Base-by-base conservation (phyloP, 2,888 invertebrate genomes). In the Carcina quercana region DNA sequence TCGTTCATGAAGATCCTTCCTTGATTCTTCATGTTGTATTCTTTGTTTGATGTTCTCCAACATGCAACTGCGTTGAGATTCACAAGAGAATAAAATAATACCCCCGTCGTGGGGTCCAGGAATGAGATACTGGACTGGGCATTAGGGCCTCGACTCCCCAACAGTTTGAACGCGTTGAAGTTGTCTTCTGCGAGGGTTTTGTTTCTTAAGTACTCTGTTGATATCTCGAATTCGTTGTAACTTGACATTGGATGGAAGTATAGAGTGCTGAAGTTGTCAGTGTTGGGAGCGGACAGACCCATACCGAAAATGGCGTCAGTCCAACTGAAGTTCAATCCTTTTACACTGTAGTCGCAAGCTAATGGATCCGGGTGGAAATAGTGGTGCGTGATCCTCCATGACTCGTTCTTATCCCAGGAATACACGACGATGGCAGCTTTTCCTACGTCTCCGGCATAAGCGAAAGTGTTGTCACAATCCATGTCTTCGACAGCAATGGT, bases 161-260 rank as follows among this genome's bases (percentile, higher is more conserved):
- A 63, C 1, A 85, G 53, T 53, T 88, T 89, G 50, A 90, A 92
- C 8, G 91, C 87, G 4, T 87, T 74, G 50, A 88, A 91, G 42
- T 86, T 88, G 0, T 66, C 74, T 13, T 78, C 64, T 14, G 86
- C 85, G 3, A 87, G 52, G 0, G 86, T 79, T 45, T 87, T 78
- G 45, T 91, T 88, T 15, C 89, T 84, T 17, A 93, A 65, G 27
- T 89, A 78, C 45, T 86, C 85, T 0, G 92, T 93, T 2, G 87
- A 91, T 0, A 94, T 92, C 0, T 89, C 67, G 57, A 92, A 94
- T 56, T 94, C 93, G 58, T 90, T 87, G 37, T 87, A 90, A 45
- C 93, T 92, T 2, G 90, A 88, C 63, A 94, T 85, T 0, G 94
- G 91, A 55, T 94, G 94, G 76, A 93, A 94, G 53, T 91, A 94